Conservation (phyloP, 2,888 invertebrate genomes). For the Cheilosia grossa region DNA sequence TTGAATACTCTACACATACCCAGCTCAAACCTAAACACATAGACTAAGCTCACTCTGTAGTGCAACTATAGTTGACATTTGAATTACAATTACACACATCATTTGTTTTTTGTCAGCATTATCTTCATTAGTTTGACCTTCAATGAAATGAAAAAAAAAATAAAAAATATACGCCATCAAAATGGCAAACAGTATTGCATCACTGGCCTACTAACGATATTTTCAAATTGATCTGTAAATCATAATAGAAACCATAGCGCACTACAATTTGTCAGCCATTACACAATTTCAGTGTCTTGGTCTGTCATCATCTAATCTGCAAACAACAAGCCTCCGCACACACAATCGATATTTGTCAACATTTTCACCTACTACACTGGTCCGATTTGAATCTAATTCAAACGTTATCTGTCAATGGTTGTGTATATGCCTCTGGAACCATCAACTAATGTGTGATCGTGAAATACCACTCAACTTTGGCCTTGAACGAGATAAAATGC, state of each 20-base stretch:
- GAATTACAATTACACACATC: no score
- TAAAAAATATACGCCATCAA: not conserved
- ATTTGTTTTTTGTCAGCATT: no score
- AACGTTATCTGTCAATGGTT: slow-evolving; percentile 13
- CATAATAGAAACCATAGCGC: slow-evolving; percentile 40
- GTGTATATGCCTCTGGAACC: slow-evolving; percentile 12
- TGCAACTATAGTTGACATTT: no score
- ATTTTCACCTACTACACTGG: not conserved
- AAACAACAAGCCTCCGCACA: slow-evolving; percentile 20
- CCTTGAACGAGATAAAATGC: slow-evolving; percentile 34
- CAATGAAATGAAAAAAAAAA: no score
- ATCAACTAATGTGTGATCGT: slow-evolving; percentile 20
- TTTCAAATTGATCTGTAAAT: slow-evolving; percentile 4
- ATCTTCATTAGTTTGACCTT: no score
- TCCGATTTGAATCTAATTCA: not conserved
- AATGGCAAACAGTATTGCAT: slow-evolving; percentile 34
- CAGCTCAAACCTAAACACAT: no score
- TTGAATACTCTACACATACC: no score
- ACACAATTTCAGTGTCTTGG: slow-evolving; percentile 26
- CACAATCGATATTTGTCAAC: slow-evolving; percentile 36
- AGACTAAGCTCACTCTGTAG: no score
- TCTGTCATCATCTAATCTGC: slow-evolving; percentile 39
- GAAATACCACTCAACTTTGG: slow-evolving; percentile 52
- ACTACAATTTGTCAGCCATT: slow-evolving; percentile 24
- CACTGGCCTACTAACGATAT: slow-evolving; percentile 5